These are phyloP conservation scores for Zenarchopterus dispar DNA, from an alignment of 2,797 vertebrate genomes.

Conservation along the genomic window DNA sequence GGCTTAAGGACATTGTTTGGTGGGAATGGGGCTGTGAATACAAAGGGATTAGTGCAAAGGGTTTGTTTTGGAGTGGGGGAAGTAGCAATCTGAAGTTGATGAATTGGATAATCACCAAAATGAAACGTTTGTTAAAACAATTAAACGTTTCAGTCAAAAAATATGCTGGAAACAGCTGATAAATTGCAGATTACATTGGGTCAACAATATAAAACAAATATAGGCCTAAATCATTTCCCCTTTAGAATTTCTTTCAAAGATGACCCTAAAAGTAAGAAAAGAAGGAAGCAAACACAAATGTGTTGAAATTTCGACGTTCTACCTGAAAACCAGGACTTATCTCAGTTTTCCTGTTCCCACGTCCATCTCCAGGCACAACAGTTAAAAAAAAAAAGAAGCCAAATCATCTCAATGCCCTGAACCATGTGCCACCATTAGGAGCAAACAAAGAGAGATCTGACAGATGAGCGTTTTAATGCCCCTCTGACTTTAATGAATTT, in stretches of 20 bases:
- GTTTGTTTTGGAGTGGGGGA: constrained; percentile 39
- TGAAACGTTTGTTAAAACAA: constrained; percentile 10
- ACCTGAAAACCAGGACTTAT: constrained; percentile 13
- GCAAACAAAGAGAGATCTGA: constrained; percentile 82
- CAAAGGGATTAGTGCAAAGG: constrained; percentile 81
- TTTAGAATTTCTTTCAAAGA: too few relatives aligned
- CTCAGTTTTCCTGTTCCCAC: constrained; percentile 58
- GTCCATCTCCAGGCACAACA: constrained; percentile 44
- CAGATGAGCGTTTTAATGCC: constrained; percentile 83
- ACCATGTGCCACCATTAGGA: constrained; percentile 86
- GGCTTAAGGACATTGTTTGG: constrained; percentile 78
- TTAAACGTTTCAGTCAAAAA: neutral
- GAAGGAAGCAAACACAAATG: too few relatives aligned
- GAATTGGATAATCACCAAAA: constrained; percentile 51
- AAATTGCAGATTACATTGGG: neutral
- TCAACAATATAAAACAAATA: too few relatives aligned
- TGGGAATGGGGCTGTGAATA: constrained; percentile 81
- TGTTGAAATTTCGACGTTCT: neutral
- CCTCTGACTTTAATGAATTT: constrained; percentile 88
- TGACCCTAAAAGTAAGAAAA: neutral
- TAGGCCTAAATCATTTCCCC: too few relatives aligned
- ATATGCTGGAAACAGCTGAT: too few relatives aligned
- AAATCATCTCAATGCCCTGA: constrained; percentile 79
- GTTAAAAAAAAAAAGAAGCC: constrained; percentile 49
- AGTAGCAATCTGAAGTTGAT: constrained; percentile 65